Evolutionary conservation across 1,140 invertebrate genomes (phyloP), one percentile per base, ranked within the genome.

Genomic region (Euwallacea similis): DNA sequence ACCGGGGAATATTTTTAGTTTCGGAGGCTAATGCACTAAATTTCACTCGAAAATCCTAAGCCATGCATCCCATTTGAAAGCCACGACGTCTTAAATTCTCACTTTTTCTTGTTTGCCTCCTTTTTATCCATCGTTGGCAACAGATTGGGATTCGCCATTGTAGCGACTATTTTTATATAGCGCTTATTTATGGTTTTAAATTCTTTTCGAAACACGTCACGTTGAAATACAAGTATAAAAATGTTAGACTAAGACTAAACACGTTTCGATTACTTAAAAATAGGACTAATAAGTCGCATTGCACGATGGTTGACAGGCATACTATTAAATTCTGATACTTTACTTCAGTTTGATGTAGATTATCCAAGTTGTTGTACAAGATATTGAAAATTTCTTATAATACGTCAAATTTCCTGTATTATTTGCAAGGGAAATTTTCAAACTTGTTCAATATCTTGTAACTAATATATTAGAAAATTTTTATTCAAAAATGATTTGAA

Each of bases 1-100:
- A 66, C 41, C 42, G 64, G 33, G 62, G 54, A 56, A 53, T 66
- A 65, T 65, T 65, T 66, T 66, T 66, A 66, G 64, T 66, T 66
- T 43, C 53, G 46, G 53, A 66, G 64, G 64, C 64, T 66, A 66
- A 66, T 66, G 64, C 53, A 66, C 64, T 66, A 66, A 55, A 66
- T 56, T 66, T 55, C 42, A 55, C 64, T 56, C 50, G 64, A 66
- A 66, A 66, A 66, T 66, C 53, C n/a, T 66, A 44, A 58, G 54
- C 62, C n/a, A 44, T 43, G 64, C 53, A 66, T 66, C 64, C 53
- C 11, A 58, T 42, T 58, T 44, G 16, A 10, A 42, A 42, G 9
- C 42, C 59, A 43, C 16, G 16, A 16, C 10, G 11, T 56, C 54
- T 16, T 15, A 56, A 13, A 13, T 56, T 43, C 8, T 56, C 46